Evolutionary conservation across 2,113 vertebrate species (phyloP).

Genomic region (Nycticebus coucang): DNA sequence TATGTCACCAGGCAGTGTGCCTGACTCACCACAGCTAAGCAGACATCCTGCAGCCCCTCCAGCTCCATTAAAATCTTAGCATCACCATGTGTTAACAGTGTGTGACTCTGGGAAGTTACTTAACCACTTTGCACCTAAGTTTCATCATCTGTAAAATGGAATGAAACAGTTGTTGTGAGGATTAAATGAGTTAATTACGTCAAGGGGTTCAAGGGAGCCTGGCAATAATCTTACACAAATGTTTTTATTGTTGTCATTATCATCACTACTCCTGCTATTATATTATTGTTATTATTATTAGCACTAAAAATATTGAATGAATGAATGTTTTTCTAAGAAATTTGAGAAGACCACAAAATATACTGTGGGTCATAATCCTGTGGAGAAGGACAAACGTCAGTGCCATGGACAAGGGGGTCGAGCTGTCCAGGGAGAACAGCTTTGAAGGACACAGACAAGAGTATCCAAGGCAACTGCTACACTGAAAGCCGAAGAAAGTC

Average conservation of each 20-base stretch:
- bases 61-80: not conserved
- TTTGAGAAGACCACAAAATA: not conserved
- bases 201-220: not conserved
- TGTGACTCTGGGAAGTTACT: not conserved
- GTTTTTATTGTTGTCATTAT: not conserved
- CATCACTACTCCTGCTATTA: too few species aligned
- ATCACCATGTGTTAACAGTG: not conserved
- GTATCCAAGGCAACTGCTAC: not conserved
- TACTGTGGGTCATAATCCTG: not conserved
- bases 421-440: not conserved
- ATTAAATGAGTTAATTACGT: not conserved
- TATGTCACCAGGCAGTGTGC: not conserved
- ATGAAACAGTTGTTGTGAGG: not conserved
- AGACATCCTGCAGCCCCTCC: not conserved
- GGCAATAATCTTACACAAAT: too few species aligned
- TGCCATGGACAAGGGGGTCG: not conserved
- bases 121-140: not conserved
- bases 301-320: not conserved
- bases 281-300: not conserved
- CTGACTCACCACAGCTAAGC: not conserved
- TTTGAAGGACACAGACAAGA: not conserved
- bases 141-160: not conserved
- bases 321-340: not conserved
- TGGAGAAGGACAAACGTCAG: not conserved
- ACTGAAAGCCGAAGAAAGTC: not conserved